phyloP scores from a whole-genome alignment of 2,797 vertebrate genomes.

The Heliangelus exortis region DNA sequence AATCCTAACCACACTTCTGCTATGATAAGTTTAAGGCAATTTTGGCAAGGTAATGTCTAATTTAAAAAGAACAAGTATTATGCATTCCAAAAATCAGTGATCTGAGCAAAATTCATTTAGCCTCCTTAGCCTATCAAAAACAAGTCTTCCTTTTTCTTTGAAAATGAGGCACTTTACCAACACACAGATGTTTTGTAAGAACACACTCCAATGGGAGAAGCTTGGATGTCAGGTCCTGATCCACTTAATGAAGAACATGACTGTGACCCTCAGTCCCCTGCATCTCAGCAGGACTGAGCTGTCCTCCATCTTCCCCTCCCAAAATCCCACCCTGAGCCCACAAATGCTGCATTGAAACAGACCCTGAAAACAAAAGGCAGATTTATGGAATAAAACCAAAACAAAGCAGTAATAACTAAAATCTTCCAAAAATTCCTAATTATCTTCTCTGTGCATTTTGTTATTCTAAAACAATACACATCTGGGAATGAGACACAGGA shows the following conservation, averaged over 20 bases:
- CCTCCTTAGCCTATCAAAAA: background rate
- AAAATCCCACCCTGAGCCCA: background rate
- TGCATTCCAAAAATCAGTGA: background rate
- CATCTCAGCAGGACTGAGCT: background rate
- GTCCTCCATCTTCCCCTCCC: background rate
- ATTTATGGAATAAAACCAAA: background rate
- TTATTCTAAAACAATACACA: background rate
- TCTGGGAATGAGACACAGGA: background rate
- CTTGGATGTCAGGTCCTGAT: background rate
- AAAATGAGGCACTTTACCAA: background rate
- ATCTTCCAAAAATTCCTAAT: background rate
- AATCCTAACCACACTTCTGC: background rate
- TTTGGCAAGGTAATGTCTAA: background rate
- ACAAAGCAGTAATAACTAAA: too few species aligned
- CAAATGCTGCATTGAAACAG: background rate
- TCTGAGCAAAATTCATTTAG: background rate
- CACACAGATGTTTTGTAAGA: fast-evolving
- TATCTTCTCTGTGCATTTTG: background rate
- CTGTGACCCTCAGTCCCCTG: too few species aligned
- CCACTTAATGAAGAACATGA: background rate
- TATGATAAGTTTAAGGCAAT: background rate
- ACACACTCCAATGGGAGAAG: too few species aligned
- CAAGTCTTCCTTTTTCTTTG: background rate
- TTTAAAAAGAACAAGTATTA: background rate
- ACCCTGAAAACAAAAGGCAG: background rate